Conservation (phyloP, 2,888 invertebrate genomes). For the Megaustenia siamemsis region DNA sequence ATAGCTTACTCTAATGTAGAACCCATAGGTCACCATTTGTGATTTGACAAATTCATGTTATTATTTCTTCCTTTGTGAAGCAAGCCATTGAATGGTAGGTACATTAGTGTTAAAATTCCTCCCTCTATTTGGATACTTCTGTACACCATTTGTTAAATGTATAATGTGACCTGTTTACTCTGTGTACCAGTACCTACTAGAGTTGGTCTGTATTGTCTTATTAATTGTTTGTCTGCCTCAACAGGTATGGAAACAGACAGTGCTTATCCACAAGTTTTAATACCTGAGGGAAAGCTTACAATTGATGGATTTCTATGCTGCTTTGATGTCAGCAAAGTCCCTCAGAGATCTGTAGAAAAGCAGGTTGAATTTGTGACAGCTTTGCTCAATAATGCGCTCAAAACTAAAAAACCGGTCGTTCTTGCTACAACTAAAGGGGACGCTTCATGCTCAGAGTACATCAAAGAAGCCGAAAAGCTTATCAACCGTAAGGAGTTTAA, state of each 20-base stretch:
- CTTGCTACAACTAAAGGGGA: constrained; percentile 97
- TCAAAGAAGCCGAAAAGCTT: constrained; percentile 90
- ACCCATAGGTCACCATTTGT: too few species aligned
- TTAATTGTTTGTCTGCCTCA: neutral
- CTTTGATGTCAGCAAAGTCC: constrained; percentile 96
- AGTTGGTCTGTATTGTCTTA: too few species aligned
- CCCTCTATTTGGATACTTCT: too few species aligned
- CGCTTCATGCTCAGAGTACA: constrained; percentile 88
- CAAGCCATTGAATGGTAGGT: too few species aligned
- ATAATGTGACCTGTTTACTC: too few species aligned
- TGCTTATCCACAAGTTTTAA: constrained; percentile 92
- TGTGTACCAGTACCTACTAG: too few species aligned
- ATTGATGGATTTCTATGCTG: constrained; percentile 97
- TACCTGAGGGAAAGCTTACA: constrained; percentile 90
- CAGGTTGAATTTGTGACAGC: constrained; percentile 86
- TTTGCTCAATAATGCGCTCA: constrained; percentile 90
- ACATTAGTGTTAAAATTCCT: too few species aligned
- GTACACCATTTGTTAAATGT: too few species aligned
- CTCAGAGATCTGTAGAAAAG: constrained; percentile 92
- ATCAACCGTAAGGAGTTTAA: constrained; percentile 94
- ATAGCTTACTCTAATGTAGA: too few species aligned
- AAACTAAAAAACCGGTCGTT: constrained; percentile 96
- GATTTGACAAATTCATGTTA: too few species aligned
- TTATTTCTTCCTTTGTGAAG: too few species aligned
- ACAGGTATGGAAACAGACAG: constrained; percentile 96